Base-by-base conservation (phyloP, 2,113 vertebrate species). In the Antigone vipio region DNA sequence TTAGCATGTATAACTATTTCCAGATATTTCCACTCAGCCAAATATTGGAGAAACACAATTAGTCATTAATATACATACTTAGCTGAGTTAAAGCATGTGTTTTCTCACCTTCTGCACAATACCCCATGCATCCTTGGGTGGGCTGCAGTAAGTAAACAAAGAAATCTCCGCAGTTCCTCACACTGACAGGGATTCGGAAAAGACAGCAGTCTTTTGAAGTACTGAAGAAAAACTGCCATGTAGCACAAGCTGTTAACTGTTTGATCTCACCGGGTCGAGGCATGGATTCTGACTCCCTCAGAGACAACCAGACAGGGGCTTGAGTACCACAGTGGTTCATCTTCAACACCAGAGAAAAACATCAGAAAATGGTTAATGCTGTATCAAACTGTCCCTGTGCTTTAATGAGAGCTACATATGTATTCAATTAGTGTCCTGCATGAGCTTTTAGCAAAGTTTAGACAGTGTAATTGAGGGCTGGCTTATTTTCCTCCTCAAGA, bases 111-210 rank as follows among this genome's bases (percentile, higher is more conserved):
- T 99, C 97, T 83, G 99, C 98, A 78, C 99, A 99, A 94, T 99
- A 99, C 8, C 98, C 99, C 99, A 99, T 99, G 92, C 99, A 99
- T 50, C 99, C 99, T 93, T 99, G 99, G 3, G 99, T 99, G 35
- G 99, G 98, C 85, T 99, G 99, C 15, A 99, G 98, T 6, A 99
- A 98, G 95, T 99, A 99, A 58, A 99, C 98, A 79, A 98, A 99
- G 97, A 99, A 99, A 34, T 92, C 96, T 26, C 98, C 98, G 4
- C 99, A 99, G 96, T 99, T 99, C 62, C 99, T 98, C n/a, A 99
- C 98, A 5, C 98, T 98, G 90, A 99, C 97, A 2, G 99, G 99
- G 94, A 99, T 98, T 92, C 97, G 98, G 94, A 99, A 99, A 90
- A 99, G 97, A 92, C 99, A 99, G 95, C 99, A 99, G 88, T 99